Evolutionary conservation across 2,888 invertebrate genomes (phyloP), one percentile per base, ranked within the genome.

Genomic region (Xanthia icteritia): DNA sequence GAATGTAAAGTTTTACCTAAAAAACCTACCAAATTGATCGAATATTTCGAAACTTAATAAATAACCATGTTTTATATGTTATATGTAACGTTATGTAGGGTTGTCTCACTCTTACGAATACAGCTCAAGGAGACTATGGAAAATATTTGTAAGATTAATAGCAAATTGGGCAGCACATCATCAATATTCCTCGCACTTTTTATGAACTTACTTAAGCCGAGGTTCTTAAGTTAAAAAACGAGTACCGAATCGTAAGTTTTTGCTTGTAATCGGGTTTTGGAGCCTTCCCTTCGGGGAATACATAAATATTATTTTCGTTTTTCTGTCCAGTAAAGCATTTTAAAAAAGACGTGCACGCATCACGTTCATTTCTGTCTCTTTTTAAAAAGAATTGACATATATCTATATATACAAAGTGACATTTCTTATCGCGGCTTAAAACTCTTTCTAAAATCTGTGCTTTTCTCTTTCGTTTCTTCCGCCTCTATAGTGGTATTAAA

Each of bases 101-200:
- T 27, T 15, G 2, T 17, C 27, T 27, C 27, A 27, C 27, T 27
- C 27, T 58, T 27, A 58, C 6, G 6, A 6, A 27, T 27, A 58
- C 27, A 58, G n/a, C 13, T n/a, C n/a, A 56, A n/a, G 56, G 13
- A 58, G 27, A 15, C n/a, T 1, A 15, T 27, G 13, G 58, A 27
- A 8, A 15, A 31, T 67, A 67, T 31, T 51, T 13, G 2, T 31
- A 8, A 31, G 48, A 31, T 23, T 51, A 56, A 56, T 15, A 73
- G 5, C 42, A 54, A 54, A 67, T 69, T 31, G 20, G 31, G 48
- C 17, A 36, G 27, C 15, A 9, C 2, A 9, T 81, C 63, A 81
- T 80, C 48, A 77, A 77, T 73, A 80, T 77, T 77, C 81, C n/a
- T 64, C 48, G 23, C 63, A 64, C 11, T 54, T 80, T 56, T 20